Conservation (phyloP, 2,797 vertebrate genomes). For the Cheirogaleus major region DNA sequence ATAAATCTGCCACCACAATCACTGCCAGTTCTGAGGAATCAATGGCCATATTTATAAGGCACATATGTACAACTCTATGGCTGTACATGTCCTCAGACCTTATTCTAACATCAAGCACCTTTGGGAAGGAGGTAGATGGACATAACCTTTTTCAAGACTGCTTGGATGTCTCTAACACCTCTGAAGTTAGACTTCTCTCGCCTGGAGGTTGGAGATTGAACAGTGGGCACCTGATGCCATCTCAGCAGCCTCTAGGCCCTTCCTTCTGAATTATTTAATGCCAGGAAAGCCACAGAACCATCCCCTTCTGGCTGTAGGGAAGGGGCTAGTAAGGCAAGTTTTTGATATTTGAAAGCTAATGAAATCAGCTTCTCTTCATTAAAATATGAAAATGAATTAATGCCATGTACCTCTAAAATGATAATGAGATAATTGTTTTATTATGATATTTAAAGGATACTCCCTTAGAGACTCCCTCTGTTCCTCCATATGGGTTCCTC, state of each 20-base stretch:
- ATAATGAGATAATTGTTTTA: conserved; percentile 24
- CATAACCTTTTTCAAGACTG: background rate
- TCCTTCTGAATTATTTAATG: background rate
- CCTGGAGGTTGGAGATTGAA: background rate
- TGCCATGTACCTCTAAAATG: background rate
- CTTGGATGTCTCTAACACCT: background rate
- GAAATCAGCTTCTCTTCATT: conserved; percentile 18
- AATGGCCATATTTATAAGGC: conserved; percentile 80
- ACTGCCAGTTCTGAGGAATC: conserved; percentile 79
- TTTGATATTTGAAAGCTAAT: conserved; percentile 17
- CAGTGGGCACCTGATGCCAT: background rate
- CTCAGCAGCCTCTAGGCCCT: background rate
- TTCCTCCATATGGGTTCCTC: background rate
- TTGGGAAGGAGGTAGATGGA: conserved; percentile 58
- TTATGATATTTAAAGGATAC: conserved; percentile 30
- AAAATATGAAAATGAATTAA: conserved; percentile 53
- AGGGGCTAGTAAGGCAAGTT: background rate
- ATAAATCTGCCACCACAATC: conserved; percentile 83
- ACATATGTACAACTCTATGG: conserved; percentile 72
- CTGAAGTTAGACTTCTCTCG: background rate
- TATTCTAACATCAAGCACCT: conserved; percentile 70
- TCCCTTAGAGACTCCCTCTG: background rate
- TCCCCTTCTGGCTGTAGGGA: background rate
- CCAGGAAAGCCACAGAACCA: background rate
- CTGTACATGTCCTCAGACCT: conserved; percentile 73